Conservation (phyloP, 92 coral and sea anemone genomes). For the Diadumene lineata region DNA sequence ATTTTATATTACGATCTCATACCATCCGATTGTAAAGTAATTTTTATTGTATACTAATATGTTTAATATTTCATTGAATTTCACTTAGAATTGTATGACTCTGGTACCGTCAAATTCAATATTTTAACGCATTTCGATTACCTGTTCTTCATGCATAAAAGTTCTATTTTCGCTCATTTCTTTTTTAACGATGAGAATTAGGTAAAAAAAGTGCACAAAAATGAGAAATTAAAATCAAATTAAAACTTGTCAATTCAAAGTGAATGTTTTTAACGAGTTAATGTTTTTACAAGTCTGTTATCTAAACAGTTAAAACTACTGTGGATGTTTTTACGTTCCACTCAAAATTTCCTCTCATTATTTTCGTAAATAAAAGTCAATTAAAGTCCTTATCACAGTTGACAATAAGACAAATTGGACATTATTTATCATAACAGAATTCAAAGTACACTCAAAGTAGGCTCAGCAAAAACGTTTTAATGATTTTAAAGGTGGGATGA, state of each 20-base stretch:
- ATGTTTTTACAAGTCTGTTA: background rate
- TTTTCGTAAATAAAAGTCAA: slow-evolving; percentile 1
- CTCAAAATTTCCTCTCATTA: background rate
- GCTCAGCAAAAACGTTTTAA: slow-evolving; percentile 2
- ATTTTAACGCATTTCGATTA: no score
- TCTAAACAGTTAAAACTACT: background rate
- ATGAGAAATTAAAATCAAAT: no score
- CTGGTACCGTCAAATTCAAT: no score
- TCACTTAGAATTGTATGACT: no score
- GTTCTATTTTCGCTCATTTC: no score
- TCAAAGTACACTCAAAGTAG: slow-evolving; percentile 9
- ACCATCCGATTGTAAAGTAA: no score
- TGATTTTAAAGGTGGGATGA: background rate
- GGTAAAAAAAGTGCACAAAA: no score
- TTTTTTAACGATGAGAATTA: no score
- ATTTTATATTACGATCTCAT: no score
- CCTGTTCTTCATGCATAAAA: no score
- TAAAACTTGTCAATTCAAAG: background rate
- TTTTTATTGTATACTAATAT: no score
- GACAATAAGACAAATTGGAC: slow-evolving; percentile 8
- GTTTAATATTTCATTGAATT: no score
- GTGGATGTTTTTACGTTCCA: background rate
- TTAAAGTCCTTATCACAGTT: slow-evolving; percentile 1
- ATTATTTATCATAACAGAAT: slow-evolving; percentile 1
- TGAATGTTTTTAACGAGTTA: background rate